Evolutionary conservation across 2,113 vertebrate genomes (phyloP).

Genomic region (Seriola rivoliana): DNA sequence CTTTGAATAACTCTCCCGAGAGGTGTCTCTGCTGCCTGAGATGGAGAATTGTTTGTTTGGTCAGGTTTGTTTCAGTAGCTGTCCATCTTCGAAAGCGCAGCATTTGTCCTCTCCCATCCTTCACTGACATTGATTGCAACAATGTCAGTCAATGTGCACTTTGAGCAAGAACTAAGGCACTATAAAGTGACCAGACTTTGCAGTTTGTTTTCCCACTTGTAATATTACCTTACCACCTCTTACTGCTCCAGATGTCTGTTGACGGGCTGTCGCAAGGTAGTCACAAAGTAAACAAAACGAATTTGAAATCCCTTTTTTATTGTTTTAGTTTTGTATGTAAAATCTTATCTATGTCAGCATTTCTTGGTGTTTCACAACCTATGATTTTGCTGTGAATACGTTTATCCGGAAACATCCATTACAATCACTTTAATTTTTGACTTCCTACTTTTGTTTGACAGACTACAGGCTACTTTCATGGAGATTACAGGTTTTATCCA

Average conservation of each 20-base stretch:
- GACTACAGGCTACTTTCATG: background rate
- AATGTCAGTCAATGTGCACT: background rate
- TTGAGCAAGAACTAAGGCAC: background rate
- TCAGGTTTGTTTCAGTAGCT: constrained; percentile 14
- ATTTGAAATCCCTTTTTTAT: no score
- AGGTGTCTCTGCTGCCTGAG: background rate
- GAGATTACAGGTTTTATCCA: background rate
- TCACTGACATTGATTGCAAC: background rate
- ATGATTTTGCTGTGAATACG: background rate
- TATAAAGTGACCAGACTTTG: background rate
- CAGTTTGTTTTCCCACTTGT: background rate
- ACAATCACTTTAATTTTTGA: background rate
- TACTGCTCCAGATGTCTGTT: background rate
- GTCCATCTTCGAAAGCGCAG: background rate
- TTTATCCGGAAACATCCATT: background rate
- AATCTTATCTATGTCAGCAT: background rate
- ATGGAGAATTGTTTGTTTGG: background rate
- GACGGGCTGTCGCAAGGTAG: background rate
- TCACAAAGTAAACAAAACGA: background rate
- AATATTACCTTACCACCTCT: background rate
- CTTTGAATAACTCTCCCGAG: background rate
- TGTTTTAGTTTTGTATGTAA: background rate
- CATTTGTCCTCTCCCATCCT: background rate
- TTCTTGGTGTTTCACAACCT: background rate
- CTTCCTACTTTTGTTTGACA: background rate